A percentile compares a stretch with the other conserved stretches of the same genome.
These are phyloP conservation scores for Saiga tatarica DNA, from an alignment of 2,113 vertebrate species.

Conservation along the genomic window DNA sequence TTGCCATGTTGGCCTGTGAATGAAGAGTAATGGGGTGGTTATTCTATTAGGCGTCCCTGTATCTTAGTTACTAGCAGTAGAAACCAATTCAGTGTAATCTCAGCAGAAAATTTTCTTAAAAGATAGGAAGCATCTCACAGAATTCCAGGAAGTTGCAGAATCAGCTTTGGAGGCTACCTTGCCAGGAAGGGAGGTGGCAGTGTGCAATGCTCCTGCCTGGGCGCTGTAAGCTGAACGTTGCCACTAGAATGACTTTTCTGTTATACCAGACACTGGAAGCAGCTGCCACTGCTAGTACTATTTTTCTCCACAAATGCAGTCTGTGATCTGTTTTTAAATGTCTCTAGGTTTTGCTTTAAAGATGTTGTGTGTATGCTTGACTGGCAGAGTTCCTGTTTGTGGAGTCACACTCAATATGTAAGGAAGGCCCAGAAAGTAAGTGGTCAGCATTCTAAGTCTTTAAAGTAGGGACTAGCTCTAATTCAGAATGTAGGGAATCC, in stretches of 20 bases:
- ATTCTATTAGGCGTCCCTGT: not conserved
- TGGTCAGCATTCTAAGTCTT: not conserved
- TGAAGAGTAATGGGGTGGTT: not conserved
- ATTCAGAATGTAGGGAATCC: not conserved
- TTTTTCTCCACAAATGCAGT: not conserved
- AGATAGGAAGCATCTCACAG: not conserved
- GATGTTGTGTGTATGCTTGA: not conserved
- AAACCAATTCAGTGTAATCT: not conserved
- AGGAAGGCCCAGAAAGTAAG: not conserved
- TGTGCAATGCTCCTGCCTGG: not conserved
- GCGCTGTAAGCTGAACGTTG: not conserved
- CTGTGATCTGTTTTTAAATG: not conserved
- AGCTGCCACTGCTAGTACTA: not conserved
- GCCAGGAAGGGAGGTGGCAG: not conserved
- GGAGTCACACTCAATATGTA: not conserved
- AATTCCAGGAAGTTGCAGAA: not conserved
- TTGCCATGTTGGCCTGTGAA: not conserved
- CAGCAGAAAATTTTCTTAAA: slow-evolving; percentile 17
- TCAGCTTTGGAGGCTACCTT: not conserved
- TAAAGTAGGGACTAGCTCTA: not conserved
- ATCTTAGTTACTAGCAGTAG: not conserved
- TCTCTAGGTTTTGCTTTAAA: not conserved
- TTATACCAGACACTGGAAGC: not conserved
- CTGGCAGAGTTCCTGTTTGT: not conserved
- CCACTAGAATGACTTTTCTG: not conserved